Base-by-base conservation (phyloP, 1,140 invertebrate species). In the Calliopsis andreniformis region DNA sequence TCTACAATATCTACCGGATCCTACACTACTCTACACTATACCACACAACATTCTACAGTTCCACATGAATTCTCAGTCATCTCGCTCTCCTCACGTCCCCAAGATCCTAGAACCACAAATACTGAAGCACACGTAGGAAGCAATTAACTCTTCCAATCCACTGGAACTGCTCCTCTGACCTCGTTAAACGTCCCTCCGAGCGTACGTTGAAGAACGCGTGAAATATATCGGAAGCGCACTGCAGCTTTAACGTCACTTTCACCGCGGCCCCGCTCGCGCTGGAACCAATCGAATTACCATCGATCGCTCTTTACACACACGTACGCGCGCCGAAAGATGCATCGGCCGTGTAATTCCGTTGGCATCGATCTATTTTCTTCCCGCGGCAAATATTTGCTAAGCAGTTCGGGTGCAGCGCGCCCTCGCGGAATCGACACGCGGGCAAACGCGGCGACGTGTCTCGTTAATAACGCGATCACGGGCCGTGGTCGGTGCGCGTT, bases 401-500 rank as follows among this genome's bases (percentile, higher is more conserved):
- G 68, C 47, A 62, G 56, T 25, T 49, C 16, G 10, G 43, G 32
- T 45, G n/a, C 25, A 45, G 28, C 18, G 6, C 14, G 14, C 3
- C 30, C 28, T 42, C 28, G 25, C n/a, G n/a, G n/a, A n/a, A 18
- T 18, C 67, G 39, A 35, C n/a, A 49, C 43, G 49, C 42, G 56
- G n/a, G 35, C 62, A 61, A 70, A 70, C 56, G 45, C 30, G 18
- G 16, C 20, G 66, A 7, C n/a, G 56, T 3, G 20, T 45, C 68
- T 61, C 58, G 61, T 63, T 64, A 63, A 63, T 72, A 72, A 64
- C 47, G 47, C 32, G 70, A 63, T 72, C 69, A 49, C 42, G 69
- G 2, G 25, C 12, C 39, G 53, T 56, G 39, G 39, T 18, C 28
- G n/a, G 68, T 47, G 58, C 32, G 8, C 56, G 56, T 39, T 59